Evolutionary conservation across 2,888 invertebrate species (phyloP).

Genomic region (Leucophora obtusa): DNA sequence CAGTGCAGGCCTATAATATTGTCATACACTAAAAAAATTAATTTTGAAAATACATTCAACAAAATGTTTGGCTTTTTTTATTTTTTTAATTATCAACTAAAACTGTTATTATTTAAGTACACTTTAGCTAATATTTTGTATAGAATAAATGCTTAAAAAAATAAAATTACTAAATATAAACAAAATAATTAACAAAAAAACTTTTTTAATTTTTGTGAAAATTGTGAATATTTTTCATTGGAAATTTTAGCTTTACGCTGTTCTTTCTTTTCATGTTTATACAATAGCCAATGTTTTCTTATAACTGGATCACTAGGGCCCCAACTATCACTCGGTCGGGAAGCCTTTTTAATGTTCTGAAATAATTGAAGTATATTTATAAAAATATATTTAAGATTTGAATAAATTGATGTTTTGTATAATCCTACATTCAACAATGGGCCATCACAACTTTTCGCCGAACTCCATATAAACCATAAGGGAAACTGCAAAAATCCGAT

Average conservation of each 20-base stretch:
- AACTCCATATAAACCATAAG: conserved; percentile 77
- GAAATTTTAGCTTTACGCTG: conserved; percentile 33
- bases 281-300: conserved; percentile 63
- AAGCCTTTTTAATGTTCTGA: conserved; percentile 59
- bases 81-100: too few species aligned
- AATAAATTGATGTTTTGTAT: neutral
- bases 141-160: too few species aligned
- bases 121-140: too few species aligned
- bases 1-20: too few species aligned
- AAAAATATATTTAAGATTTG: neutral
- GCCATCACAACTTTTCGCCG: conserved; percentile 36
- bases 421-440: conserved; percentile 61
- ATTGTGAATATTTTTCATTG: conserved; percentile 47
- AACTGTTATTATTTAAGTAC: too few species aligned
- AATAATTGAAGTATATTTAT: neutral
- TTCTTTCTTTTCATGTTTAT: conserved; percentile 60
- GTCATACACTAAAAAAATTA: too few species aligned
- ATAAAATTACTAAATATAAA: too few species aligned
- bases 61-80: too few species aligned
- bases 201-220: conserved; percentile 62
- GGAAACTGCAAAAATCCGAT: conserved; percentile 80
- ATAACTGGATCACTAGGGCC: conserved; percentile 65
- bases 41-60: too few species aligned
- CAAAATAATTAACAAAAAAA: conserved; percentile 42
- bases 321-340: conserved; percentile 62